A percentile compares a stretch with the other conserved stretches of the same genome.
These are phyloP conservation scores for Oryzias curvinotus DNA, from an alignment of 2,113 vertebrate species.

Conservation along the genomic window DNA sequence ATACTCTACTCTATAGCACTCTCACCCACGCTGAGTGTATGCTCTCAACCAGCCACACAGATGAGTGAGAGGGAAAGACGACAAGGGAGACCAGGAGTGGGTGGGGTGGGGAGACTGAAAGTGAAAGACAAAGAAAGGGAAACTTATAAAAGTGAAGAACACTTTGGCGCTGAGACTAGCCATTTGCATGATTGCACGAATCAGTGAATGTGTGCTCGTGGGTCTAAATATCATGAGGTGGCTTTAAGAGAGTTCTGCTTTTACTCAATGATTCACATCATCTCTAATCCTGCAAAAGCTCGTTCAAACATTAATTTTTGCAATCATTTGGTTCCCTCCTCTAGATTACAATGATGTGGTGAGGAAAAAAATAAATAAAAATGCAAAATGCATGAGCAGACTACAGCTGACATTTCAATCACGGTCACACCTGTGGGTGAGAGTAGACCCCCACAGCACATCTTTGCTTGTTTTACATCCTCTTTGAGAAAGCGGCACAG, in stretches of 20 bases:
- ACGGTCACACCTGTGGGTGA: conserved; percentile 34
- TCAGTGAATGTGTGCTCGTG: neutral
- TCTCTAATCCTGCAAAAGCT: conserved; percentile 8
- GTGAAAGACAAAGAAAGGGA: conserved; percentile 53
- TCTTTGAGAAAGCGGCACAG: neutral
- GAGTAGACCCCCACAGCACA: conserved; percentile 15
- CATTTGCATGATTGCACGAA: conserved; percentile 39
- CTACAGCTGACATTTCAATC: conserved; percentile 15
- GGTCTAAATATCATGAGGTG: conserved; percentile 4
- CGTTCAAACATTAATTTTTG: conserved; percentile 6
- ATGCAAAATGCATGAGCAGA: conserved; percentile 9
- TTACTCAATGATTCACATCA: neutral
- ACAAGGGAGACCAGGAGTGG: conserved; percentile 46
- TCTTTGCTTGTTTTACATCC: conserved; percentile 22
- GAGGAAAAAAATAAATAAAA: conserved; percentile 7
- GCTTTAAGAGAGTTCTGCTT: neutral
- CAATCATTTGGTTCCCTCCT: conserved; percentile 1
- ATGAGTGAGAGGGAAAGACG: conserved; percentile 65
- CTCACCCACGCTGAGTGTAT: conserved; percentile 65
- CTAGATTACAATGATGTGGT: conserved; percentile 5
- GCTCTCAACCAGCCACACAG: conserved; percentile 62
- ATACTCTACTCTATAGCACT: conserved; percentile 66
- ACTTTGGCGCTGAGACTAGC: conserved; percentile 30
- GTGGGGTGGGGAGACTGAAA: conserved; percentile 49
- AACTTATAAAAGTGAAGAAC: conserved; percentile 40